Evolutionary conservation across 2,797 vertebrate genomes (phyloP).

Genomic region (Phoeniculus purpureus): DNA sequence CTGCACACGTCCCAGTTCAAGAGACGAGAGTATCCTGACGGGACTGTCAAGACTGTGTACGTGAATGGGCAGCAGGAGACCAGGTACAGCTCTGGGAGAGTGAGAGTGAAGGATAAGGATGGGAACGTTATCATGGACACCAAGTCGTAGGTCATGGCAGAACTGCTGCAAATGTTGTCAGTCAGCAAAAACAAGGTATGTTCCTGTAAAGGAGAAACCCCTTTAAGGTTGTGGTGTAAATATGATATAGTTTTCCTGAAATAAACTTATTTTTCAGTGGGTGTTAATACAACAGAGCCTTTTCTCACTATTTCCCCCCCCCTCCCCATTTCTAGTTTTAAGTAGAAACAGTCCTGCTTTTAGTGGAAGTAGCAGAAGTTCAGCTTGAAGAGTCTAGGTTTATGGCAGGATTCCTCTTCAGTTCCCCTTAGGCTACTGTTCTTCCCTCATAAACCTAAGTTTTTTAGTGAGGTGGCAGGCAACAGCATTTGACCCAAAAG

Average conservation of each 20-base stretch:
- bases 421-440: not conserved
- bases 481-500: not conserved
- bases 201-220: not conserved
- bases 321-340: not conserved
- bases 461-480: not conserved
- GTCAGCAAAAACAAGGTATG: not conserved
- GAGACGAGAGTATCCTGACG: constrained; percentile 93
- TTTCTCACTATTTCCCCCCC: not conserved
- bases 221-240: not conserved
- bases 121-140: constrained; percentile 90
- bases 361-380: not conserved
- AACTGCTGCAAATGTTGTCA: not conserved
- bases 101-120: constrained; percentile 91
- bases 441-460: not conserved
- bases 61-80: constrained; percentile 92
- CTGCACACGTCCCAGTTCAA: constrained; percentile 91
- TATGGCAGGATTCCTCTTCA: not conserved
- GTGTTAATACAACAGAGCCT: not conserved
- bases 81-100: constrained; percentile 87
- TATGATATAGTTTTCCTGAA: constrained; percentile 37
- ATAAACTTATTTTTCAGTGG: constrained; percentile 54
- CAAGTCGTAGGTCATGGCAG: constrained; percentile 19
- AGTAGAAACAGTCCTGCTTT: not conserved
- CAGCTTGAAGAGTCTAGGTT: not conserved
- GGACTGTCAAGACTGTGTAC: constrained; percentile 93